phyloP scores from a whole-genome alignment of 1,140 invertebrate genomes.

The Aleiodes sp. region DNA sequence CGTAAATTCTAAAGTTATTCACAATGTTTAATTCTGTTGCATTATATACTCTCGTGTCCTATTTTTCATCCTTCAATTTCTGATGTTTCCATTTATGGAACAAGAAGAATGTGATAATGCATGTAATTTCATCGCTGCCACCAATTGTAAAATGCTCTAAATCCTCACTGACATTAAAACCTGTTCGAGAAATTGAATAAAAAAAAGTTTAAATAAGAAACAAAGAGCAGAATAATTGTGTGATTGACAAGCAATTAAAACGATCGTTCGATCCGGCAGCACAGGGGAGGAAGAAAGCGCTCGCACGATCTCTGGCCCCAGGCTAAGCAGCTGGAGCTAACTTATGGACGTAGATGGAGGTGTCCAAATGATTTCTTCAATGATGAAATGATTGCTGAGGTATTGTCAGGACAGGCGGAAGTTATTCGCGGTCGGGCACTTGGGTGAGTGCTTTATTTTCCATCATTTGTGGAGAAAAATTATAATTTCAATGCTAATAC shows the following conservation, averaged over 20 bases:
- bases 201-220: too few species aligned
- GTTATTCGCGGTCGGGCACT: slow-evolving; percentile 78
- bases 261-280: slow-evolving; percentile 45
- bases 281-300: slow-evolving; percentile 56
- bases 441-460: slow-evolving; percentile 69
- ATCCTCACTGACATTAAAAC: background rate
- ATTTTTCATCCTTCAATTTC: background rate
- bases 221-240: background rate
- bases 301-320: slow-evolving; percentile 63
- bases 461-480: too few species aligned
- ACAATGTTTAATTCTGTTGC: too few species aligned
- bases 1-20: too few species aligned
- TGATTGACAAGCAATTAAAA: slow-evolving; percentile 24
- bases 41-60: background rate
- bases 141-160: background rate
- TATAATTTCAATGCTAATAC: too few species aligned
- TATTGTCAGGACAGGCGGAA: slow-evolving; percentile 78
- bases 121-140: background rate
- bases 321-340: slow-evolving; percentile 64
- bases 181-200: background rate
- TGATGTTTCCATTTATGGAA: background rate
- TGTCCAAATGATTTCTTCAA: slow-evolving; percentile 80
- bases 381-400: slow-evolving; percentile 81
- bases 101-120: background rate
- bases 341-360: slow-evolving; percentile 75